Base-by-base conservation (phyloP, 2,888 invertebrate species). In the Phengaris arion region DNA sequence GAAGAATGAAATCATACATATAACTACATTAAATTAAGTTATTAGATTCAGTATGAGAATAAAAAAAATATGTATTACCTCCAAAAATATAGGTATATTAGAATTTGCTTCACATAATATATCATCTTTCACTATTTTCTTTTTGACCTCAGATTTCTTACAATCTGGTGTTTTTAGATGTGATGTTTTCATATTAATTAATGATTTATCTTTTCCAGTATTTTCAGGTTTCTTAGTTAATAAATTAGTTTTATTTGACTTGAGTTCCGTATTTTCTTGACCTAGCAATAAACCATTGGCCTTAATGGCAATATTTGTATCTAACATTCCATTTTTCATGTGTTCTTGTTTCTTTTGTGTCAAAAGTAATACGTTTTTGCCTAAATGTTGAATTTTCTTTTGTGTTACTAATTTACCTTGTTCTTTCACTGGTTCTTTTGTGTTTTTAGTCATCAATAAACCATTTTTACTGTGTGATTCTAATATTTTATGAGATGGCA, bases 401-500 rank as follows among this genome's bases (percentile, higher is more conserved):
- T 74, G 70, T 51, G 45, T 59, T 52, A 74, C 7, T 35, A 76
- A 59, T 12, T 75, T 45, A n/a, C 78, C 80, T 76, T 78, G 51
- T 22, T 22, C 10, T 12, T 13, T 52, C 46, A 54, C 35, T 72
- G 51, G 51, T 54, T 72, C 52, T 35, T 10, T 15, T 22, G n/a
- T 52, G 13, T 72, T 72, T 72, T 72, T 72, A 70, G 15, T 51
- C 15, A 48, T 22, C 8, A 70, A 9, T 4, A 70, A 15, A 15
- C 51, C 51, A 48, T 70, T 70, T 70, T 70, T 70, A 51, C 7
- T 46, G 6, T 15, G 51, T 51, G 51, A 51, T 51, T 51, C 69
- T 15, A 6, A 51, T 12, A 3, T 48, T 78, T 73, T 81, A 81
- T 54, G 76, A 45, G 59, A 76, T 80, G 68, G 77, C 78, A 69